Conservation (phyloP, 2,797 vertebrate species). For the Martes flavigula region DNA sequence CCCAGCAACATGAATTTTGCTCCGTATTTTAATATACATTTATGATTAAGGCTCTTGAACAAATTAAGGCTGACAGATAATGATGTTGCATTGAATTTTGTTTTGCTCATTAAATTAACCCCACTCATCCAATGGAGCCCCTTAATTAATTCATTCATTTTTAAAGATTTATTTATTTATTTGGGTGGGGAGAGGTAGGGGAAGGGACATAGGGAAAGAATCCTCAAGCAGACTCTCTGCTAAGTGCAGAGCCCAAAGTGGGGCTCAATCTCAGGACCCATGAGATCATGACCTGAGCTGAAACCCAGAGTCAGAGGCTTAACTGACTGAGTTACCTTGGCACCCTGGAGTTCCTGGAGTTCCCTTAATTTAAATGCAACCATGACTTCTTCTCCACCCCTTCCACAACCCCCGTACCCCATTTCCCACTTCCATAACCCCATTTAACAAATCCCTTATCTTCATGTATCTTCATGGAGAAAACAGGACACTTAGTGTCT, state of each 20-base stretch:
- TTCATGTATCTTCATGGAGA: neutral
- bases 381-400: neutral
- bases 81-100: neutral
- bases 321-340: neutral
- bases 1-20: neutral
- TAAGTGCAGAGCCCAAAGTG: neutral
- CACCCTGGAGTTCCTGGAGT: neutral
- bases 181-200: neutral
- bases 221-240: neutral
- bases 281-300: neutral
- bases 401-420: neutral
- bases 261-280: neutral
- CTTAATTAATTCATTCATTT: neutral
- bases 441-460: neutral
- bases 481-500: neutral
- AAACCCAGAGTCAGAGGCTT: neutral
- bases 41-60: neutral
- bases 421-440: neutral
- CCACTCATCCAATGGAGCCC: neutral
- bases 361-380: neutral
- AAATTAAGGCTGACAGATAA: neutral
- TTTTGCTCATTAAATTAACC: constrained; percentile 26
- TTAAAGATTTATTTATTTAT: neutral
- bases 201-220: neutral
- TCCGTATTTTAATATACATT: neutral